phyloP scores from a whole-genome alignment of 1,140 invertebrate species.

The Scaptodrosophila lebanonensis region DNA sequence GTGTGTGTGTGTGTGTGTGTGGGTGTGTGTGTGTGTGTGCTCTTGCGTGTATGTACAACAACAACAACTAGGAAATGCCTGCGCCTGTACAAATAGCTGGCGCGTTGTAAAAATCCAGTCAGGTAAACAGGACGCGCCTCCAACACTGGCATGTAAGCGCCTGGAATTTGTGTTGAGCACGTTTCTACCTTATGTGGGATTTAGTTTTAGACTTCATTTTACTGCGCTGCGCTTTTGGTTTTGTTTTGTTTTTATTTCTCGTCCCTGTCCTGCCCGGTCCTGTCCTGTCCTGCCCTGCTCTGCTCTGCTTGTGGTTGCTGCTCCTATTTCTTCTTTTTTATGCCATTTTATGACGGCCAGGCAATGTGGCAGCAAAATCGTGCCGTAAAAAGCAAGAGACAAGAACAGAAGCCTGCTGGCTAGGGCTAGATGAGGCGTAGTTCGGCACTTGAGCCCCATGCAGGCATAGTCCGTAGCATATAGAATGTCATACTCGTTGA shows the following conservation, averaged over 20 bases:
- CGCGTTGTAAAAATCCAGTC: constrained; percentile 60
- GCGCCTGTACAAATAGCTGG: constrained; percentile 40
- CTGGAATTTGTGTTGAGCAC: constrained; percentile 74
- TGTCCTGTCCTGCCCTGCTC: background rate
- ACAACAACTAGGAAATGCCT: constrained; percentile 25
- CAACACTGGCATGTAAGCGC: constrained; percentile 48
- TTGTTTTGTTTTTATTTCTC: constrained; percentile 44
- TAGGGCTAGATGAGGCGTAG: too few relatives aligned
- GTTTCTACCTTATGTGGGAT: constrained; percentile 73
- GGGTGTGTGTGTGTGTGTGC: constrained; percentile 10
- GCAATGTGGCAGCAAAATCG: constrained; percentile 17
- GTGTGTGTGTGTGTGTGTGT: constrained; percentile 5
- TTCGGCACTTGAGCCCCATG: too few relatives aligned
- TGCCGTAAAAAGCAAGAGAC: constrained; percentile 42
- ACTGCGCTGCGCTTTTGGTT: constrained; percentile 72
- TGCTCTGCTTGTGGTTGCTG: background rate
- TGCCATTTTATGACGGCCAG: constrained; percentile 66
- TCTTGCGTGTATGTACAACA: constrained; percentile 2
- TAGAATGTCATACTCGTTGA: too few relatives aligned
- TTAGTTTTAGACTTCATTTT: constrained; percentile 75
- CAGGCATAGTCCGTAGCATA: too few relatives aligned
- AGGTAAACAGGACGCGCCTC: constrained; percentile 52
- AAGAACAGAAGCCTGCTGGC: too few relatives aligned
- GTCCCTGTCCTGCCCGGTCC: background rate
- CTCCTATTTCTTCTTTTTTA: constrained; percentile 40